These are phyloP conservation scores for Acronicta leporina DNA, from an alignment of 2,888 invertebrate species.

Conservation along the genomic window DNA sequence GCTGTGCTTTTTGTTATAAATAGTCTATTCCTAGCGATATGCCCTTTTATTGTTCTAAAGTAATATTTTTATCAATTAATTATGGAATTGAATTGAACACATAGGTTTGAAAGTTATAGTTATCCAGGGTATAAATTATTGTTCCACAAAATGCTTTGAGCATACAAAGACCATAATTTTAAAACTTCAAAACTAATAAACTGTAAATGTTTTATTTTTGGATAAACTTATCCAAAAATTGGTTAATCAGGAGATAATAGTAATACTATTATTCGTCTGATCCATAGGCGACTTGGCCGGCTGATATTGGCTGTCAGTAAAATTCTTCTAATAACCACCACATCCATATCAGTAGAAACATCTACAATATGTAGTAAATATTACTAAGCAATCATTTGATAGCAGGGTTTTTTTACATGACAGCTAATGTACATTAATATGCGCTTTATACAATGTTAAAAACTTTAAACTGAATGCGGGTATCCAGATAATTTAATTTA, in stretches of 20 bases:
- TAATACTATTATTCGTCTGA: too few species aligned
- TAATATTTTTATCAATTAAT: conserved; percentile 2
- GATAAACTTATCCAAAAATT: too few species aligned
- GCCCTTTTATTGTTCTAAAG: neutral
- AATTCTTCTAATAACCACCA: too few species aligned
- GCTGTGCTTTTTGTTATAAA: conserved; percentile 27
- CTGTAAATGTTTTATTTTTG: too few species aligned
- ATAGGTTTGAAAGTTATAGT: neutral
- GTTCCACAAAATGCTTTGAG: neutral
- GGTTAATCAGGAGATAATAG: too few species aligned
- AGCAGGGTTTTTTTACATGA: conserved; percentile 21
- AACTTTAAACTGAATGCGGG: neutral
- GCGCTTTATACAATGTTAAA: neutral
- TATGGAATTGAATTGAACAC: conserved; percentile 35
- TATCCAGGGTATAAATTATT: neutral
- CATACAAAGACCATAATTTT: too few species aligned
- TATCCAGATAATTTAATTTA: conserved; percentile 9
- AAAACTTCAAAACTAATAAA: too few species aligned
- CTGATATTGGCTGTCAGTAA: too few species aligned
- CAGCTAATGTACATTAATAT: conserved; percentile 12
- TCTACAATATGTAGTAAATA: conserved; percentile 11
- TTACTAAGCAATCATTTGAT: conserved; percentile 10
- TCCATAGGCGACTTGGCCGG: too few species aligned
- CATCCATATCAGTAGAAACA: neutral
- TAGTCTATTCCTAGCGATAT: conserved; percentile 9